Base-by-base conservation (phyloP, 1,140 invertebrate genomes). In the Cydia amplana region DNA sequence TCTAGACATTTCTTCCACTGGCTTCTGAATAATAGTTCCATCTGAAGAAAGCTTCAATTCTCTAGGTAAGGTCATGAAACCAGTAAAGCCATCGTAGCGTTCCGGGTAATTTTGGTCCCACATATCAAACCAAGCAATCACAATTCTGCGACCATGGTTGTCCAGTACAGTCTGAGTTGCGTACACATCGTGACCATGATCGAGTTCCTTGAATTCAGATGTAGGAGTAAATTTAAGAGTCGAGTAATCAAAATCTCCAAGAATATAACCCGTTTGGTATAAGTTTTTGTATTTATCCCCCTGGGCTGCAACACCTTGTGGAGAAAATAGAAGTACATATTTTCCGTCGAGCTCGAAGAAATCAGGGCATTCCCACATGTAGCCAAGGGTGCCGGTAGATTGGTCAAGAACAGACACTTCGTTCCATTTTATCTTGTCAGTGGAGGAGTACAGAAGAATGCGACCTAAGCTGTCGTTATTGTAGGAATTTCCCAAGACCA, bases 101-200 rank as follows among this genome's bases (percentile, higher is more conserved):
- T 92, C 89, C 14, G 90, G 87, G 74, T 92, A 92, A 14, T 77
- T 75, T 9, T 80, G 74, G 9, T 91, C 87, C 91, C 92, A 93
- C 88, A 92, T 92, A 78, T 88, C 86, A 40, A 87, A 72, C 92
- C 92, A 93, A 70, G 85, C 87, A 72, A 91, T 79, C 6, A 88
- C 75, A 72, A 93, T 77, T 77, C 91, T 83, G 10, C 85, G 77
- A 6, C 82, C 80, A 18, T 73, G 12, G 0, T 80, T 64, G 74
- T 91, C 87, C 23, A 85, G 43, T 51, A 87, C 79, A 36, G 85
- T 88, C 78, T 93, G 92, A 3, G 91, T 89, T 18, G 91, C 92
- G 76, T 93, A 93, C 75, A 90, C 87, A 75, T 93, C 91, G 75
- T 91, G 89, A 2, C 92, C 92, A 49, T 87, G 81, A 79, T 93